Evolutionary conservation across 2,888 invertebrate genomes (phyloP).

Genomic region (Scaeva pyrastri): DNA sequence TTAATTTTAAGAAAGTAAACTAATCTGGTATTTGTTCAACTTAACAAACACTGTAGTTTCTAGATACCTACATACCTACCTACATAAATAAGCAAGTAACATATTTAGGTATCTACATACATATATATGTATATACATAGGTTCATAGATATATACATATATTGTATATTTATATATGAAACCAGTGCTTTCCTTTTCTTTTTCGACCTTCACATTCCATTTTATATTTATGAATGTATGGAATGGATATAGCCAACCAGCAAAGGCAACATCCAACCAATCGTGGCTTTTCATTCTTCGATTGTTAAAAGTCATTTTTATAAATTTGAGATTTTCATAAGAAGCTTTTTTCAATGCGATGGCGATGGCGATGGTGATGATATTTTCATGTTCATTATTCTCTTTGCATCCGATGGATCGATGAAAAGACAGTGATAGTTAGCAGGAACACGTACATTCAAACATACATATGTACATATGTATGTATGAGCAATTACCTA

Average conservation of each 20-base stretch:
- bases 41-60: conserved; percentile 29
- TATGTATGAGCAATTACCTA: background rate
- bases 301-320: conserved; percentile 45
- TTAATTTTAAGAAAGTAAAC: conserved; percentile 52
- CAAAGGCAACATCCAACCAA: conserved; percentile 32
- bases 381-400: conserved; percentile 38
- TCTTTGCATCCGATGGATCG: conserved; percentile 28
- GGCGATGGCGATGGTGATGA: background rate
- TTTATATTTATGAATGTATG: conserved; percentile 5
- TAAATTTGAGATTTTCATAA: conserved; percentile 45
- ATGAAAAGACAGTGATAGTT: conserved; percentile 11
- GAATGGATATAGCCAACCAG: conserved; percentile 31
- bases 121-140: background rate
- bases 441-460: background rate
- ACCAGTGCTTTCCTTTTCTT: conserved; percentile 65
- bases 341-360: conserved; percentile 33
- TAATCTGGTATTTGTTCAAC: conserved; percentile 31
- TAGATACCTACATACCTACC: background rate
- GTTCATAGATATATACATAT: too few species aligned
- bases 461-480: too few species aligned
- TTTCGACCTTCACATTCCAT: conserved; percentile 71
- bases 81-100: too few species aligned
- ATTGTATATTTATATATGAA: too few species aligned
- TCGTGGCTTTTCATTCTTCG: conserved; percentile 42
- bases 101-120: background rate